Base-by-base conservation (phyloP, 2,113 vertebrate species). In the Prietella phreatophila region DNA sequence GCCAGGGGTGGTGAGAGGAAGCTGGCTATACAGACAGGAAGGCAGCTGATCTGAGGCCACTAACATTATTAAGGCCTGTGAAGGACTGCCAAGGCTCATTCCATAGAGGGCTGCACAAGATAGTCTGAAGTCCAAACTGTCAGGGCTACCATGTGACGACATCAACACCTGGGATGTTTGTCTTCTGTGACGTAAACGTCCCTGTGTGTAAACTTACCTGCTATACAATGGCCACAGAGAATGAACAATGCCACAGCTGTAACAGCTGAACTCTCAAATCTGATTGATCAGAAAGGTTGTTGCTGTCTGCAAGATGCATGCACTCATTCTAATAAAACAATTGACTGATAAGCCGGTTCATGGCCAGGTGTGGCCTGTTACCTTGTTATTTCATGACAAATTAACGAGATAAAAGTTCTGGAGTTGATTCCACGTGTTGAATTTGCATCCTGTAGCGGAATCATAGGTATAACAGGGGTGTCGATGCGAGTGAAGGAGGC, bases 21-120 rank as follows among this genome's bases (percentile, higher is more conserved):
- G 73, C 80, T 85, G 87, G 82, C 55, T 30, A 42, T 60, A 56
- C 25, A 76, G 84, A 88, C 83, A 89, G 80, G 20, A 63, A 58
- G 80, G 88, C 87, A 89, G 75, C 36, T 92, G 91, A 92, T 93
- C 90, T 87, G 87, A 91, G 88, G 89, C 67, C n/a, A 55, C 78
- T 55, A 67, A 30, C 86, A 84, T 87, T n/a, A 83, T 76, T 25
- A 39, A 82, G 85, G 56, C 80, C 63, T 86, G 85, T 94, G 94
- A 94, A 92, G 91, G 42, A 11, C 56, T 88, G 94, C 94, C 95
- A 96, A 90, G 84, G 60, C 63, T 88, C 55, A 69, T 83, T 83
- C 73, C 84, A 58, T 73, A 80, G 67, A 83, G 69, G 47, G 55
- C 63, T 63, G 25, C 55, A 80, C 79, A 90, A 89, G 88, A 87